phyloP scores from a whole-genome alignment of 2,797 vertebrate genomes.

The Acestrorhynchus altus region DNA sequence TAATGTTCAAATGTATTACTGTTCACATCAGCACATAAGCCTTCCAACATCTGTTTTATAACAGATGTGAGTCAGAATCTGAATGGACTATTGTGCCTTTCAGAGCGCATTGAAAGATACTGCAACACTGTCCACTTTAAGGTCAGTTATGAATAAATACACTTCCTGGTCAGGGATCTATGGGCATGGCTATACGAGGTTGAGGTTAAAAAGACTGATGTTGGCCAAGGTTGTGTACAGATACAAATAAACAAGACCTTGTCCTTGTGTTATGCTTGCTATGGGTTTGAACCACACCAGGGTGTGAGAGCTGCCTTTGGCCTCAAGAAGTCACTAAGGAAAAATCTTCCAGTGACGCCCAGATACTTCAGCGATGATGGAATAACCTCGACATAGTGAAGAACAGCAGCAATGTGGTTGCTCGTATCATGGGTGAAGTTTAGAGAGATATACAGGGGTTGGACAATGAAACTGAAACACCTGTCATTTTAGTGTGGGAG shows the following conservation, averaged over 20 bases:
- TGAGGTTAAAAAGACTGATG: background rate
- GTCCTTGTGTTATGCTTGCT: background rate
- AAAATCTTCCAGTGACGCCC: too few species aligned
- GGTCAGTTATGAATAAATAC: background rate
- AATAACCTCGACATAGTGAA: too few species aligned
- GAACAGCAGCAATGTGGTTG: background rate
- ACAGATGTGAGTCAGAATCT: too few species aligned
- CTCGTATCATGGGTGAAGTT: background rate
- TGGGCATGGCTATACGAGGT: background rate
- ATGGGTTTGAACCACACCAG: background rate
- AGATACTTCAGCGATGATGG: background rate
- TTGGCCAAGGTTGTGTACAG: background rate
- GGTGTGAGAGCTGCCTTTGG: background rate
- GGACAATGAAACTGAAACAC: too few species aligned
- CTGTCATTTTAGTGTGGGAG: too few species aligned
- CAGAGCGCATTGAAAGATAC: too few species aligned
- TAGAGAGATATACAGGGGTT: too few species aligned
- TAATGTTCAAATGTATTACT: too few species aligned
- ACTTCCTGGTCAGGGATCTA: background rate
- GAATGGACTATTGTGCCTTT: too few species aligned
- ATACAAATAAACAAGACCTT: slow-evolving; percentile 1
- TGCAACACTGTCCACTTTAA: too few species aligned
- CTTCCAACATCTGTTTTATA: too few species aligned
- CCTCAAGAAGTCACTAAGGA: background rate
- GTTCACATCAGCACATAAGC: too few species aligned